These are phyloP conservation scores for Pterobdella sp. DNA, from an alignment of 2,888 invertebrate species.

Conservation along the genomic window DNA sequence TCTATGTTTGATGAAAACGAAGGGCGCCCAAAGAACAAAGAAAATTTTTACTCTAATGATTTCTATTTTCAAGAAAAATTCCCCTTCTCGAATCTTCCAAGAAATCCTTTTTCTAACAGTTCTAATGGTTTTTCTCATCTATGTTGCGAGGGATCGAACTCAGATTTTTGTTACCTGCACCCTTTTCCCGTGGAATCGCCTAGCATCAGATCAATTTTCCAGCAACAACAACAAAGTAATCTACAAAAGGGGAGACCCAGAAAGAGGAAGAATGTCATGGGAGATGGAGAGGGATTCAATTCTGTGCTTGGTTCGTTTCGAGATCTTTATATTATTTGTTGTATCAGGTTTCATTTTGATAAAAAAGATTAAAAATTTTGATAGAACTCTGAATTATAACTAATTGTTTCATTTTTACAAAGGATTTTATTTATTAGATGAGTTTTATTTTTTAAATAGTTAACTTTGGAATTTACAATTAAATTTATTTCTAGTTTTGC, in stretches of 20 bases:
- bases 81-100: neutral
- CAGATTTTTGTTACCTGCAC: constrained; percentile 24
- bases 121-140: neutral
- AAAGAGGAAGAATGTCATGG: constrained; percentile 30
- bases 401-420: no score
- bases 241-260: constrained; percentile 35
- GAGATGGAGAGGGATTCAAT: constrained; percentile 30
- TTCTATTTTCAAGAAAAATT: neutral
- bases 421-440: no score
- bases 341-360: no score
- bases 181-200: constrained; percentile 3
- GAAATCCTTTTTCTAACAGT: neutral
- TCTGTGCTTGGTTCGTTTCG: constrained; percentile 26
- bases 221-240: constrained; percentile 13
- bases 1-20: neutral
- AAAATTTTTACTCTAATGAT: neutral
- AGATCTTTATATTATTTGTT: no score
- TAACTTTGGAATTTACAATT: no score
- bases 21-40: neutral
- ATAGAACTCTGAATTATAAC: no score
- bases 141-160: constrained; percentile 11
- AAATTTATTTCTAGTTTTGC: no score
- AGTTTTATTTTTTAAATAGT: no score
- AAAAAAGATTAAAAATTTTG: no score
- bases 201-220: constrained; percentile 9